Conservation (phyloP, 2,113 vertebrate species). For the Burhinus bistriatus region DNA sequence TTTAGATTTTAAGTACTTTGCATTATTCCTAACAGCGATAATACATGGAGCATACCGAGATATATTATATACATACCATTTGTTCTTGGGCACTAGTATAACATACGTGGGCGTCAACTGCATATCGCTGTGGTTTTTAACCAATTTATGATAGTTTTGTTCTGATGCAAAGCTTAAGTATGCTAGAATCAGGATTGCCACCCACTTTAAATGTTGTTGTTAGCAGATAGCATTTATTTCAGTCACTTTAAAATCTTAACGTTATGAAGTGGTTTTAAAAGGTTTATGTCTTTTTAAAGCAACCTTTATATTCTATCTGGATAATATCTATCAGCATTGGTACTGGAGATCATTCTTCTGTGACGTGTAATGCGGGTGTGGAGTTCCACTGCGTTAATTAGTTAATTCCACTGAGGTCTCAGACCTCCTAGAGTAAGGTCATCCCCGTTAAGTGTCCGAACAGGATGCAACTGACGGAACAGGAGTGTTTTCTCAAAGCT, state of each 20-base stretch:
- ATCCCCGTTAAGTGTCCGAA: neutral
- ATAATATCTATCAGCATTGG: neutral
- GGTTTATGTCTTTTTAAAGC: slow-evolving; percentile 2
- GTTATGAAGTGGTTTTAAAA: neutral
- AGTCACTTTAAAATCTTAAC: slow-evolving; percentile 13
- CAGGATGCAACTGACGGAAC: neutral
- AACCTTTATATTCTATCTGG: neutral
- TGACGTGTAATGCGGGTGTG: rapidly evolving
- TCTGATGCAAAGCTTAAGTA: slow-evolving; percentile 38
- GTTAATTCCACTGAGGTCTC: neutral
- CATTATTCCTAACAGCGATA: slow-evolving; percentile 5
- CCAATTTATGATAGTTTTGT: slow-evolving; percentile 54
- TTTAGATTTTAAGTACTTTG: neutral
- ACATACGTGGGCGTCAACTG: slow-evolving; percentile 40
- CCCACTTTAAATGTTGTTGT: slow-evolving; percentile 48
- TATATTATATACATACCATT: neutral
- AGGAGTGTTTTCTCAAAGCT: neutral
- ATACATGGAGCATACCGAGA: neutral
- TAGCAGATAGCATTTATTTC: slow-evolving; percentile 35
- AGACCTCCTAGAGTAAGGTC: neutral
- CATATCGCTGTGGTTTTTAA: slow-evolving; percentile 33
- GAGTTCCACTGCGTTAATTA: neutral
- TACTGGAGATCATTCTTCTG: neutral
- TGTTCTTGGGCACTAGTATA: slow-evolving; percentile 46
- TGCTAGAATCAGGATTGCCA: slow-evolving; percentile 28